Base-by-base conservation (phyloP, 1,140 invertebrate species). In the Drosophila watanabei region DNA sequence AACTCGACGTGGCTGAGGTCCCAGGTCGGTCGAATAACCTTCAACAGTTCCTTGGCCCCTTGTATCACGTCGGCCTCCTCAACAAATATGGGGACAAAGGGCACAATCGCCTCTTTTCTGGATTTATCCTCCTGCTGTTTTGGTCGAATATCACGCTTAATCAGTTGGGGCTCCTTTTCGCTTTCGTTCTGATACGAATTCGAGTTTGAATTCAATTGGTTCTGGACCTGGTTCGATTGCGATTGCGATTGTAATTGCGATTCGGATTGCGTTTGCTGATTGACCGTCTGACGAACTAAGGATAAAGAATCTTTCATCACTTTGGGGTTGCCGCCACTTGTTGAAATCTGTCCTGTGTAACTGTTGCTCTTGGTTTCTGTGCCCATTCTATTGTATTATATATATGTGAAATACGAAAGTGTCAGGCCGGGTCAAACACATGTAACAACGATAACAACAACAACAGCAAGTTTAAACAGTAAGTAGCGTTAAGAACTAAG, bases 11-110 rank as follows among this genome's bases (percentile, higher is more conserved):
- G 89, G 80, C 93, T 92, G 46, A 93, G 75, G 41, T 94, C 89
- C 95, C 95, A 95, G n/a, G 88, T 79, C 51, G 94, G 94, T 75
- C 94, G 94, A 63, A 95, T 94, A 43, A 83, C 93, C 80, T 94
- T 94, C 75, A 95, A 92, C 81, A 95, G 82, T 79, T 94, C 89
- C 75, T 92, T 94, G 57, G 94, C 94, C 79, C 94, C 95, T 71
- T 93, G 86, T 39, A 94, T 93, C 70, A 95, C 93, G 80, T 94
- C 88, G 88, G 94, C 93, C 83, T 95, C 94, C 76, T 93, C 92
- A 84, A 95, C 93, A 51, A 91, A 94, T 73, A 95, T 79, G 43
- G 93, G 92, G 14, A 93, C 91, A 80, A 91, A 93, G 30, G 92
- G 89, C 49, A 92, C 88, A 78, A 73, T 68, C 39, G 78, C 52